A percentile compares a stretch with the other conserved stretches of the same genome.
phyloP scores from a whole-genome alignment of 2,888 invertebrate genomes.

The Diarsia rubi region DNA sequence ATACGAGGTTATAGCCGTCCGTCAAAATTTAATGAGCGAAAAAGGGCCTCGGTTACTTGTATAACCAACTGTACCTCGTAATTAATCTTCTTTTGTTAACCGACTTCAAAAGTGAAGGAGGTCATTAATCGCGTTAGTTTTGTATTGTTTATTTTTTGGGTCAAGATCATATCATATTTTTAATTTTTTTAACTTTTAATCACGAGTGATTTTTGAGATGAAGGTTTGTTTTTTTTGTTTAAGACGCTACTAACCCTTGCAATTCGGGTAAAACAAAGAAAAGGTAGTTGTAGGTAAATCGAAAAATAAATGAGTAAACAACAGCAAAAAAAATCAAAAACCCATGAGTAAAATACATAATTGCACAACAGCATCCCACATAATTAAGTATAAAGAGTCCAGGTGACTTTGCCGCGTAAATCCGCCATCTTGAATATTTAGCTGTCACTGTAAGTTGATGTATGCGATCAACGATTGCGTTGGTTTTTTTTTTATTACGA shows the following conservation, averaged over 20 bases:
- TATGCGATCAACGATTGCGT: too few relatives aligned
- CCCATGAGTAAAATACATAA: too few relatives aligned
- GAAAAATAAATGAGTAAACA: too few relatives aligned
- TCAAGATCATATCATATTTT: conserved; percentile 29
- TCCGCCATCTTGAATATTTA: too few relatives aligned
- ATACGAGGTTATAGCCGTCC: too few relatives aligned
- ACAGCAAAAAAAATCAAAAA: too few relatives aligned
- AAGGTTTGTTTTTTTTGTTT: not conserved
- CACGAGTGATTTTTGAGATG: not conserved
- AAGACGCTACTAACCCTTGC: not conserved
- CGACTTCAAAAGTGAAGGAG: conserved; percentile 15
- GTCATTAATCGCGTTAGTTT: conserved; percentile 21
- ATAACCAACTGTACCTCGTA: not conserved
- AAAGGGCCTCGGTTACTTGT: not conserved
- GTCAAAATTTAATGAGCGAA: not conserved
- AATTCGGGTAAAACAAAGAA: not conserved
- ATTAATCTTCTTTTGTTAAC: conserved; percentile 38
- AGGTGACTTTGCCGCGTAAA: too few relatives aligned
- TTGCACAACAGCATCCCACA: too few relatives aligned
- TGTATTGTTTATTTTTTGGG: conserved; percentile 29
- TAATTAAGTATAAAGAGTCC: too few relatives aligned
- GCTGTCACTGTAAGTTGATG: too few relatives aligned
- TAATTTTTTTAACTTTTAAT: conserved; percentile 5
- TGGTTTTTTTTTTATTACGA: too few relatives aligned
- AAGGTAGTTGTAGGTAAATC: too few relatives aligned